These are phyloP conservation scores for Apostichopus japonicus DNA, from an alignment of 35 echinoderm and acorn worm species.

Conservation along the genomic window DNA sequence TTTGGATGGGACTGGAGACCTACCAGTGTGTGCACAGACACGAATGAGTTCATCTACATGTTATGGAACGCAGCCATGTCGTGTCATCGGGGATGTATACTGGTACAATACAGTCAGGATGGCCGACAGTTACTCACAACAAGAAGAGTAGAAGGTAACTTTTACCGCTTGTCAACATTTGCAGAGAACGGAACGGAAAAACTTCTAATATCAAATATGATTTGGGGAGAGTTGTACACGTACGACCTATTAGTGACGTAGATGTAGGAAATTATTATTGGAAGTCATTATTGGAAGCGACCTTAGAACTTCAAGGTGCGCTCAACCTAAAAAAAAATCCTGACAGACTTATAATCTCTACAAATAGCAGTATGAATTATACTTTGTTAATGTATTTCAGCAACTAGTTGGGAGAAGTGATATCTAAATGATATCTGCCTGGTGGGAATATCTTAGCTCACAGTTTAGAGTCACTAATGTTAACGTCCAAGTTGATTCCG, in stretches of 20 bases:
- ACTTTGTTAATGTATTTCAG: too few relatives aligned
- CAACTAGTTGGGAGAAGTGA: too few relatives aligned
- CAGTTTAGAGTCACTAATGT: too few relatives aligned
- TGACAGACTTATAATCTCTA: too few relatives aligned
- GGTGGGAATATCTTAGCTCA: too few relatives aligned
- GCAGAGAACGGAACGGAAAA: not conserved
- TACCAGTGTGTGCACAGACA: not conserved
- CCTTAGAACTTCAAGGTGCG: too few relatives aligned
- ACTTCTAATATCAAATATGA: not conserved
- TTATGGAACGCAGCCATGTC: not conserved
- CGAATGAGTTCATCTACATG: slow-evolving; percentile 7
- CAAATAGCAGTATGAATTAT: too few relatives aligned
- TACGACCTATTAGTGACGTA: not conserved
- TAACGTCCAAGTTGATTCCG: too few relatives aligned
- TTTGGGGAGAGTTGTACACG: not conserved
- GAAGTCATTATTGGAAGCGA: too few relatives aligned
- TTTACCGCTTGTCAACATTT: not conserved
- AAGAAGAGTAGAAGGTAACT: not conserved
- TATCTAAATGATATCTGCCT: too few relatives aligned
- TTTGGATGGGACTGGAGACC: not conserved
- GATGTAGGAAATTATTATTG: too few relatives aligned
- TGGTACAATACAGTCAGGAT: too few relatives aligned
- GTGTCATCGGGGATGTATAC: not conserved
- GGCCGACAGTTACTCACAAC: not conserved
- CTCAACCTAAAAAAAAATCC: not conserved